A percentile compares a stretch with the other conserved stretches of the same genome.
phyloP scores from a whole-genome alignment of 2,888 invertebrate genomes.

The Trisateles emortualis region DNA sequence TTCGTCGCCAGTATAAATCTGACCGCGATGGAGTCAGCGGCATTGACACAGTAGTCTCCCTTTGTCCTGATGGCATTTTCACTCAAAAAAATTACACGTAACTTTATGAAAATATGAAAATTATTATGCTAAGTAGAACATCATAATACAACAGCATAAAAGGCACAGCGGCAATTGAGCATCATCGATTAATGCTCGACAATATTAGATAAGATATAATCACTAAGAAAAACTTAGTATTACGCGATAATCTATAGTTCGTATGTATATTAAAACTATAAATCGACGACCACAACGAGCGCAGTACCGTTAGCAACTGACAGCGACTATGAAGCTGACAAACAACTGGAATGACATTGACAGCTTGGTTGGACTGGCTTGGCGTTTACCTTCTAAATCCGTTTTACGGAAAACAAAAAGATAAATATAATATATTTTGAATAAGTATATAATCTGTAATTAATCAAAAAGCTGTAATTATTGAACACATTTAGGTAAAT shows the following conservation, averaged over 20 bases:
- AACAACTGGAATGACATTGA: neutral
- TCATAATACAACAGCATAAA: slow-evolving; percentile 46
- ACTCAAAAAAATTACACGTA: slow-evolving; percentile 46
- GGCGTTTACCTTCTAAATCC: neutral
- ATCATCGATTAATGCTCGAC: slow-evolving; percentile 61
- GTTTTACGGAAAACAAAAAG: neutral
- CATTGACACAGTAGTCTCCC: slow-evolving; percentile 75
- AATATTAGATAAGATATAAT: slow-evolving; percentile 66
- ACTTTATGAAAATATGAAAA: slow-evolving; percentile 46
- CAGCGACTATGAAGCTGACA: too few species aligned
- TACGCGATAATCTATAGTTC: slow-evolving; percentile 47
- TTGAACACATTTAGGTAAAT: too few species aligned
- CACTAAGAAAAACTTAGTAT: slow-evolving; percentile 44
- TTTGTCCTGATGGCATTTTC: slow-evolving; percentile 74
- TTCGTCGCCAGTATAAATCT: slow-evolving; percentile 82
- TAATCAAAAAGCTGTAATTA: too few species aligned
- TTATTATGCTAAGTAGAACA: slow-evolving; percentile 51
- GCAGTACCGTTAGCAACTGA: slow-evolving; percentile 57
- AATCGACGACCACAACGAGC: slow-evolving; percentile 38
- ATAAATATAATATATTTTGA: too few species aligned
- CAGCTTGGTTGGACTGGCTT: neutral
- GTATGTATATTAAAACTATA: slow-evolving; percentile 43
- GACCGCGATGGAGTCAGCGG: slow-evolving; percentile 78
- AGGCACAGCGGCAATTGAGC: slow-evolving; percentile 51
- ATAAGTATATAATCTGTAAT: too few species aligned